These are phyloP conservation scores for Otis tarda DNA, from an alignment of 2,113 vertebrate species.

Conservation along the genomic window DNA sequence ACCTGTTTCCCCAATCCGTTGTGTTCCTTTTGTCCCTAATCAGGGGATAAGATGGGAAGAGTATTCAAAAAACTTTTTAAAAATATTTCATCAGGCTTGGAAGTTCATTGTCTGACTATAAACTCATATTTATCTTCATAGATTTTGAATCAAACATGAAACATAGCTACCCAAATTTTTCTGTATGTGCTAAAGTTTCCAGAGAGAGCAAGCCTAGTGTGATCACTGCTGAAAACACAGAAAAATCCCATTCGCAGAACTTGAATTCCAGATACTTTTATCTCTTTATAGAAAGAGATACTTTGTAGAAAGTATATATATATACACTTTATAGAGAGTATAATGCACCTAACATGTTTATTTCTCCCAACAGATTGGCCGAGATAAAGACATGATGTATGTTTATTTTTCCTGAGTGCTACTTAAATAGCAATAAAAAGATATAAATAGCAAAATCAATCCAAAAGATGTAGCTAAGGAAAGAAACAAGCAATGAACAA, in stretches of 20 bases:
- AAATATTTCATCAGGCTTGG: neutral
- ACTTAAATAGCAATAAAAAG: neutral
- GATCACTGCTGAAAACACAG: neutral
- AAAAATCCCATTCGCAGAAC: neutral
- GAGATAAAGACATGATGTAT: neutral
- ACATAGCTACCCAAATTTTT: neutral
- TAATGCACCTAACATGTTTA: neutral
- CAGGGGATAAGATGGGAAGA: neutral
- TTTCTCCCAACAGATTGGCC: neutral
- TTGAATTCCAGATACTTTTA: neutral
- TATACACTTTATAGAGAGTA: neutral
- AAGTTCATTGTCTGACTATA: neutral
- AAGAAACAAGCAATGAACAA: neutral
- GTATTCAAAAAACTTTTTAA: neutral
- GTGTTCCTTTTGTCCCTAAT: neutral
- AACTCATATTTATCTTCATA: neutral
- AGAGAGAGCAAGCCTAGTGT: neutral
- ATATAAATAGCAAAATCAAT: neutral
- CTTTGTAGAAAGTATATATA: too few relatives aligned
- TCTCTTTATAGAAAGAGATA: neutral
- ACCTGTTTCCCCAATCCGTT: neutral
- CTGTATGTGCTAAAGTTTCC: neutral
- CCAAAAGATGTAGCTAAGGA: neutral
- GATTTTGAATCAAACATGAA: neutral
- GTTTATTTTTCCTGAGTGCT: neutral